phyloP scores from a whole-genome alignment of 30 jellyfish, hydroid and myxozoan species.

The Mastigias papua region DNA sequence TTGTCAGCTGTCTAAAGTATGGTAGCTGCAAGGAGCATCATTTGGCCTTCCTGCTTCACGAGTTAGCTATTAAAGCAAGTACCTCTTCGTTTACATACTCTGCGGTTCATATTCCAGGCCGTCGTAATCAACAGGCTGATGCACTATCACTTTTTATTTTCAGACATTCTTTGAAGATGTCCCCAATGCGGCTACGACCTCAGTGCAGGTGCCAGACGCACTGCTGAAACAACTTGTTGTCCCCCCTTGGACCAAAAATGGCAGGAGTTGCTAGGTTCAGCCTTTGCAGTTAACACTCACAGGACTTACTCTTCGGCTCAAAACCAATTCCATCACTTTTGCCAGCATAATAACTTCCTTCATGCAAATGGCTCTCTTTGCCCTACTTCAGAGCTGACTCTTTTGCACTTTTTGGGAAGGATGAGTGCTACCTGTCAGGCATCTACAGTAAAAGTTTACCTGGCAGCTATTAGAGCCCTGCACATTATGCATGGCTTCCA shows the following conservation, averaged over 20 bases:
- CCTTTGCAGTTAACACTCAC: neutral
- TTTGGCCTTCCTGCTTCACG: slow-evolving; percentile 7
- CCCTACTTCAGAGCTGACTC: slow-evolving; percentile 10
- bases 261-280: neutral
- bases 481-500: neutral
- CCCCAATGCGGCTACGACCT: too few relatives aligned
- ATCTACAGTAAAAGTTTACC: neutral
- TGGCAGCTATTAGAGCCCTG: neutral
- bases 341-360: neutral
- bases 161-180: slow-evolving; percentile 11
- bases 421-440: neutral
- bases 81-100: neutral
- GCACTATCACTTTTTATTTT: slow-evolving; percentile 36
- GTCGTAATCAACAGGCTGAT: slow-evolving; percentile 28
- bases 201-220: neutral
- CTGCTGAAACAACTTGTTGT: neutral
- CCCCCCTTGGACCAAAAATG: neutral
- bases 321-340: neutral
- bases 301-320: too few relatives aligned
- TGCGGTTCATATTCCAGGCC: slow-evolving; percentile 45
- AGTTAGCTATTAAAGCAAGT: slow-evolving; percentile 10
- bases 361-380: neutral
- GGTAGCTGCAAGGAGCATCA: slow-evolving; percentile 2
- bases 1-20: neutral
- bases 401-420: neutral